Evolutionary conservation across 2,888 invertebrate genomes (phyloP), one percentile per base, ranked within the genome.

Genomic region (Calliopum simillimum): DNA sequence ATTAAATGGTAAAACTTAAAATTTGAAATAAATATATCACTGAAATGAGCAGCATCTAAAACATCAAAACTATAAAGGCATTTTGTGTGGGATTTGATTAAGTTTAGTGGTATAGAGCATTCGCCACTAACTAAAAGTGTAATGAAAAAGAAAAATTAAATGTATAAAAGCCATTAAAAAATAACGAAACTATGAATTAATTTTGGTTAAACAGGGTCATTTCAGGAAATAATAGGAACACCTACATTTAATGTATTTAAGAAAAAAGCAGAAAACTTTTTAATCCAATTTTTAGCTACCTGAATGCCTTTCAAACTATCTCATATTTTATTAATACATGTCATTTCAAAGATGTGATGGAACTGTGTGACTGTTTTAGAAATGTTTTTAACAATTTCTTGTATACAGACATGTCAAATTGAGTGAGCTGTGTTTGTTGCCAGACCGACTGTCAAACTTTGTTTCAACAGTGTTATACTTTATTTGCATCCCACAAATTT

Each of bases 41-140:
- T 49, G 49, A 67, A 67, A 67, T 58, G 33, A 59, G 49, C 33
- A 58, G 67, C 67, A 67, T 47, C 21, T 23, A 46, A 33, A 56
- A 23, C 13, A 56, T 23, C 65, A 55, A 51, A 47, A 59, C 19
- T 19, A n/a, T 16, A 25, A 56, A 21, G 19, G n/a, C 43, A 14
- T 53, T 65, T 53, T 65, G 16, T 25, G 47, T n/a, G 46, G 65
- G 53, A n/a, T 43, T 43, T 53, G 16, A 55, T 65, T 53, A 43
- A 51, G 25, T n/a, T 33, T 16, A 51, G 25, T 64, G 21, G 12
- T 41, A 64, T 64, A 55, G 55, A 23, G 33, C 65, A 65, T 65
- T 65, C 65, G 55, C 55, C 55, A 55, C 65, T 53, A 55, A 33
- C 12, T 33, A 51, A 51, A 65, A 33, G 33, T 33, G 33, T 33